Evolutionary conservation across 2,888 invertebrate species (phyloP), one percentile per base, ranked within the genome.

Genomic region (Polyploca ridens): DNA sequence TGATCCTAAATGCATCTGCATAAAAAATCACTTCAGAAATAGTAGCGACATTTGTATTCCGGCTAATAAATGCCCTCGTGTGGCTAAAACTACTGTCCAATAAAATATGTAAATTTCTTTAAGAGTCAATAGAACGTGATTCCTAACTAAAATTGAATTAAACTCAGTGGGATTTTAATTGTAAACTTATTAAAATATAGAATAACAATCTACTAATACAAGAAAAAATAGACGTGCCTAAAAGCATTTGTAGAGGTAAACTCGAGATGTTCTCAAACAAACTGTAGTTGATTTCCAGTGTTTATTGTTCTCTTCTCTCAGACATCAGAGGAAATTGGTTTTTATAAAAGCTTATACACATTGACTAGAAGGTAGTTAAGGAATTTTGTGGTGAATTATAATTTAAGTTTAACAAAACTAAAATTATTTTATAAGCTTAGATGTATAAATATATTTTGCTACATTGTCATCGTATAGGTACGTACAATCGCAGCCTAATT

Each of bases 1-100:
- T 69, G 67, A 83, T 13, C 87, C 88, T 44, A 69, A 63, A 60
- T 87, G 87, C 62, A 67, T 78, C 4, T 88, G 88, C 59, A 68
- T 66, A 58, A 71, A 85, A 58, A 63, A 69, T 14, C 65, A 73
- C 63, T 86, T 75, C 13, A 84, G 87, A 64, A 77, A 85, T 64
- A 66, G 65, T 0, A 63, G 58, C 0, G 81, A 72, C 13, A 64
- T 74, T 11, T 87, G 87, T 62, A 73, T 87, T 8, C 73, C 77
- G 3, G 67, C 54, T 19, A 54, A 54, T 10, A 54, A 54, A 19
- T 54, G 54, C 19, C 54, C 54, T 54, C 5, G 19, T 10, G 54
- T 54, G 19, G 10, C 27, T 27, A 27, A 27, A 27, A 27, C 27
- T 27, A 27, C 54, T 54, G 54, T n/a, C 0, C 1, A 19, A 54